Base-by-base conservation (phyloP, 2,113 vertebrate species). In the Condylura cristata region DNA sequence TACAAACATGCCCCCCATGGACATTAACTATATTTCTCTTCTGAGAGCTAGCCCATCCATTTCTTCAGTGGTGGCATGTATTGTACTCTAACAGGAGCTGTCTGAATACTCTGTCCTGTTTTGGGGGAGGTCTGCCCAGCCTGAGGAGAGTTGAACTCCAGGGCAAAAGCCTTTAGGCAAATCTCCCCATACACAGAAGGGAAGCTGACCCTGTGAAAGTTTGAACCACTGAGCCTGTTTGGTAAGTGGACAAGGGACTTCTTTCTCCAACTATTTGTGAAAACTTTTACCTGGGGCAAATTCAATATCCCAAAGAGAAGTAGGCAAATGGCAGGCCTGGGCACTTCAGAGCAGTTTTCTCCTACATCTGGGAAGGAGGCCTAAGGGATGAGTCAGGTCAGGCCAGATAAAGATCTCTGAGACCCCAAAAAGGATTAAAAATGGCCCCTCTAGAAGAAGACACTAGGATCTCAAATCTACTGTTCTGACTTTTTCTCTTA, bases 91-190 rank as follows among this genome's bases (percentile, higher is more conserved):
- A 72, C 85, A 78, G 9, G 22, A 85, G 78, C 66, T 34, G 63
- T 48, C n/a, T 46, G 63, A 88, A 68, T 9, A 26, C 84, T 85
- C 74, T 86, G 75, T 58, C 85, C 48, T 75, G 41, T 71, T 83
- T 75, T 53, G 39, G 86, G 71, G 53, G 71, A 66, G 70, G 81
- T 68, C 41, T 71, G 76, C 46, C 32, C 61, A 44, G 32, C 60
- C 58, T 28, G 85, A 79, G 53, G 70, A 80, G 76, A 68, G 96
- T 46, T 95, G 94, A 97, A 95, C 91, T 93, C 80, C 48, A 95
- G 94, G 92, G 91, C 90, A 94, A 94, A 85, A 4, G 53, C 96
- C 96, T 94, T 63, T 70, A 90, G 96, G 96, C 86, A 91, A 93
- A 37, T 86, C 78, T 78, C 48, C 68, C 48, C 68, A 32, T 4